Base-by-base conservation (phyloP, 2,113 vertebrate genomes). In the Pongo pygmaeus region DNA sequence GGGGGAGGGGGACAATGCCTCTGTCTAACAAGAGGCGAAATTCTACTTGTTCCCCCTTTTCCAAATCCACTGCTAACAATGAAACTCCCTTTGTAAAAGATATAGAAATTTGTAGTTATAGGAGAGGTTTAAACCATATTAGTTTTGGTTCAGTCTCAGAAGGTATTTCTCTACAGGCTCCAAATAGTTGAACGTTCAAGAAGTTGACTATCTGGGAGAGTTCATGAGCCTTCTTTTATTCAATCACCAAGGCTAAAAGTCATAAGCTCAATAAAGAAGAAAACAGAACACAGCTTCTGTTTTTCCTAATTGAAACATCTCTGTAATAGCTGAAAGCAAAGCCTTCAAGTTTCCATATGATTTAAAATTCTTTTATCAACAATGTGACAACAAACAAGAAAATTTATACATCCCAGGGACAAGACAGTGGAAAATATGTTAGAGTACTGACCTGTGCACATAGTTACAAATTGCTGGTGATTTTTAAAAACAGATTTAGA, bases 361-460 rank as follows among this genome's bases (percentile, higher is more conserved):
- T 94, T 97, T 94, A 93, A 93, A 96, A 97, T 97, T 72, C 67
- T 14, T 93, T 96, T 95, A 83, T 97, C 96, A 91, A 97, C 30
- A 94, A 48, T 55, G 89, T 67, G 93, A 94, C 89, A 85, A 46
- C 80, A 9, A 94, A 52, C 38, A 85, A 92, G 84, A 96, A 89
- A 97, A 96, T 97, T 48, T 94, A 94, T 50, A 96, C 80, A 95
- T 23, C 84, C 87, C 80, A 95, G 59, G 50, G 72, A 59, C 91
- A 92, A 95, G 64, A 95, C 59, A 74, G 64, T 50, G 81, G 81
- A 96, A 94, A 89, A 97, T 94, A 59, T 61, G 89, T 96, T 80
- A 89, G 59, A 83, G 13, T 79, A 91, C 72, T 85, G 20, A 75
- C 43, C 91, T 88, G 32, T 46, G 85, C 48, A 84, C 25, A 55